Evolutionary conservation across 2,113 vertebrate species (phyloP), one percentile per base, ranked within the genome.

Genomic region (Nothocercus julius): DNA sequence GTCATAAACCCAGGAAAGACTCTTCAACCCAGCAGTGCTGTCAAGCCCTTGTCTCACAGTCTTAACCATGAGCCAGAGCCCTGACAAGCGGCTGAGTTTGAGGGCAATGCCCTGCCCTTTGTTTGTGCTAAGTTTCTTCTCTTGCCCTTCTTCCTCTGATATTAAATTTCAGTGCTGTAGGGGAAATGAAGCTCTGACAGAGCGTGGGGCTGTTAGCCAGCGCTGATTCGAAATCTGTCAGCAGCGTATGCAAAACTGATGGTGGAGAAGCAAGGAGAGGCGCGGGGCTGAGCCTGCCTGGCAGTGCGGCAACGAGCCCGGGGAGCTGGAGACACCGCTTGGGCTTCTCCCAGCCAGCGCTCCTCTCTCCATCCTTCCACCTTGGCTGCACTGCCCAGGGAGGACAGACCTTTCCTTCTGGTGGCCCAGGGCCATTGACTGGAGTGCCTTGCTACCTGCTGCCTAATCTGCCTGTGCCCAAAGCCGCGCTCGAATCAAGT

Each of bases 1-100:
- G 7, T 93, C 73, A 84, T 87, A 76, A 97, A 97, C 85, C 67
- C 82, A 88, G 82, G 36, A 59, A 80, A 76, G 42, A 76, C 44
- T 92, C 44, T 76, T 64, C 64, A 61, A 21, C 76, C 36, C 18
- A 93, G 27, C 40, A 58, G 64, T 38, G 32, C 63, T 42, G 64
- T 85, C 88, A 69, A 45, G 56, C 28, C 68, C 77, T 62, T 88
- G 75, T 70, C 73, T 11, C 2, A 28, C 15, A 36, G n/a, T 85
- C 81, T 70, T 97, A 92, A 64, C 67, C 73, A 27, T 54, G 27
- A 94, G 80, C 11, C 49, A 67, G 64, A 85, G 24, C 70, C 75
- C 63, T 69, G 64, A 69, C 16, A 87, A 63, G 62, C 19, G 63
- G 58, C 64, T 18, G 47, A 61, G 67, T 76, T 84, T 73, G 70